Percentiles rank a stretch among this genome's conserved stretches.
phyloP scores from a whole-genome alignment of 2,797 vertebrate species.

The Buphagus erythrorhynchus region DNA sequence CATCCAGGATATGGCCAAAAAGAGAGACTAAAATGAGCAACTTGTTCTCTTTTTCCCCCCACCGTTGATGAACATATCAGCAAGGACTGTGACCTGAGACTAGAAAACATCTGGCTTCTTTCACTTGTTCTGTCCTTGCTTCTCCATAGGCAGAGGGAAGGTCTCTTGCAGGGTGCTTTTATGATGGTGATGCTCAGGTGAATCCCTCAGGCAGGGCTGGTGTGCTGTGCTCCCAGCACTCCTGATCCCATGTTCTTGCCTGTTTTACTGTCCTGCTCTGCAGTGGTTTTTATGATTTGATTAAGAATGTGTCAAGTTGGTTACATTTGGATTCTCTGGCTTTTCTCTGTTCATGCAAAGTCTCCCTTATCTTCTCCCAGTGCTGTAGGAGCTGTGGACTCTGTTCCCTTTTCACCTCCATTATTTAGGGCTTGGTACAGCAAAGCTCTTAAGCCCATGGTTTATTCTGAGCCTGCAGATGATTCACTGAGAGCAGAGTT shows the following conservation, averaged over 20 bases:
- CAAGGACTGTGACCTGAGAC: not conserved
- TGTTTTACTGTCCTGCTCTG: not conserved
- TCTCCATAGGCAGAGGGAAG: not conserved
- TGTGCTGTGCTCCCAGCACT: not conserved
- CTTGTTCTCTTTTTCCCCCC: not conserved
- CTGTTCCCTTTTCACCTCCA: not conserved
- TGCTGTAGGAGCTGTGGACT: not conserved
- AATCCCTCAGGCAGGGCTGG: not conserved
- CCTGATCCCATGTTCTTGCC: not conserved
- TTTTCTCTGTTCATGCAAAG: not conserved
- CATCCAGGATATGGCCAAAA: not conserved
- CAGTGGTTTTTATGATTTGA: not conserved
- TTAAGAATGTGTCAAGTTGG: not conserved
- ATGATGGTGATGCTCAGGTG: not conserved
- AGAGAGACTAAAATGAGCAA: not conserved
- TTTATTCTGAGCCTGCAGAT: conserved; percentile 5
- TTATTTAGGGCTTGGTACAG: not conserved
- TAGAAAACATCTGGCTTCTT: not conserved
- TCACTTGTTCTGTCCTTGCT: not conserved
- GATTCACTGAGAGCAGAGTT: not conserved
- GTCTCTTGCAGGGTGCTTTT: not conserved
- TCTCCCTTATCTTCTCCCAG: not conserved
- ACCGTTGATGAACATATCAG: not conserved
- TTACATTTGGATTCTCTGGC: not conserved
- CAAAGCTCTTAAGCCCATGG: not conserved